These are phyloP conservation scores for Microtus obscurus DNA, from an alignment of 2,797 vertebrate genomes.

Conservation along the genomic window DNA sequence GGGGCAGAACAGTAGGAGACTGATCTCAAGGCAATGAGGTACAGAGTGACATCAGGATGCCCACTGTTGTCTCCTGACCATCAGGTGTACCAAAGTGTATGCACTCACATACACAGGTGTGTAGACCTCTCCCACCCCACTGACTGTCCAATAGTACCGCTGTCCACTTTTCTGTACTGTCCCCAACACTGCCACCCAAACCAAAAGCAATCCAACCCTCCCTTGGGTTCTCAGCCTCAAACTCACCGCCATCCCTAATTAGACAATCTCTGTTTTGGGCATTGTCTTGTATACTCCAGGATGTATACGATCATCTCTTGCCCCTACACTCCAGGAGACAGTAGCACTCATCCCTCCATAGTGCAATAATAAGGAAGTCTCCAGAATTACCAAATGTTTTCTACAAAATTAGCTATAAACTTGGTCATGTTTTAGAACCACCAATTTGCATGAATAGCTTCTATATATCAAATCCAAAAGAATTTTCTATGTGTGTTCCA, in stretches of 20 bases:
- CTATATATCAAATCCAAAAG: slow-evolving; percentile 10
- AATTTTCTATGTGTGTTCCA: slow-evolving; percentile 13
- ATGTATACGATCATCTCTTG: neutral
- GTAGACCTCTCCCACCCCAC: neutral
- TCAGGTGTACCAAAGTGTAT: neutral
- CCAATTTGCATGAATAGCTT: neutral
- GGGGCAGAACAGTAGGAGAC: neutral
- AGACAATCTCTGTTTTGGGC: neutral
- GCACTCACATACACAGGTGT: neutral
- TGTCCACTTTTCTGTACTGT: neutral
- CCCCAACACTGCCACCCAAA: neutral
- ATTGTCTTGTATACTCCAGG: neutral
- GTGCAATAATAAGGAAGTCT: neutral
- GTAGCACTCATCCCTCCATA: neutral
- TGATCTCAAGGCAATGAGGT: neutral
- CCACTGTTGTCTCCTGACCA: neutral
- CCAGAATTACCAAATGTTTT: neutral
- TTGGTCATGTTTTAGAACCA: neutral
- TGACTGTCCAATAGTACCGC: neutral
- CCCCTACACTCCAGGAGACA: neutral
- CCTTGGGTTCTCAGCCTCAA: neutral
- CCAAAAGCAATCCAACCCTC: neutral
- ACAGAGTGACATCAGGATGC: too few species aligned
- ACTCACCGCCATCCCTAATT: neutral
- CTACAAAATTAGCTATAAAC: neutral